phyloP scores from a whole-genome alignment of 1,140 invertebrate genomes.

The Drosophila albomicans region DNA sequence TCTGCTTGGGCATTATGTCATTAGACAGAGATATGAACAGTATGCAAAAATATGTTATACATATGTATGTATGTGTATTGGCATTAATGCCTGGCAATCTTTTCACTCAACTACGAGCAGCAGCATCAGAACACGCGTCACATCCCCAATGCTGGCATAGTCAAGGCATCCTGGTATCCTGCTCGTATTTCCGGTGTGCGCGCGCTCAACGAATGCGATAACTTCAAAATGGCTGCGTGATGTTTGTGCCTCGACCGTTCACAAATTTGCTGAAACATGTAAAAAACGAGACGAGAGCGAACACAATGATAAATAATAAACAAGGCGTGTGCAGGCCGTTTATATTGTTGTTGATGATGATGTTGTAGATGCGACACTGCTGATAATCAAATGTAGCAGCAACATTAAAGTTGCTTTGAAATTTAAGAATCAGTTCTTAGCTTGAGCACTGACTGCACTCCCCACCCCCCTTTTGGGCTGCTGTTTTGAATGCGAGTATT shows the following conservation, averaged over 20 bases:
- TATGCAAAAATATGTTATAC: slow-evolving; percentile 20
- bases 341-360: slow-evolving; percentile 71
- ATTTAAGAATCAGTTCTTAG: slow-evolving; percentile 20
- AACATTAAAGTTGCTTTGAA: slow-evolving; percentile 46
- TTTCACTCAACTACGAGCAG: slow-evolving; percentile 32
- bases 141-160: slow-evolving; percentile 4
- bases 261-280: slow-evolving; percentile 55
- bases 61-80: not conserved
- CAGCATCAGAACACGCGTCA: slow-evolving; percentile 52
- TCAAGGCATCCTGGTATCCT: slow-evolving; percentile 67
- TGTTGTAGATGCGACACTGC: slow-evolving; percentile 51
- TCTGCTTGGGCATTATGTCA: slow-evolving; percentile 60
- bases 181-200: slow-evolving; percentile 80
- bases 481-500: slow-evolving; percentile 11
- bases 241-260: slow-evolving; percentile 17
- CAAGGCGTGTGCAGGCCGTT: slow-evolving; percentile 84
- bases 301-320: slow-evolving; percentile 78
- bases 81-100: slow-evolving; percentile 45
- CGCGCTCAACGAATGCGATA: slow-evolving; percentile 72
- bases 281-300: slow-evolving; percentile 24
- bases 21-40: slow-evolving; percentile 53
- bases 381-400: slow-evolving; percentile 48
- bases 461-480: not conserved
- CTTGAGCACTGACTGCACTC: not conserved
- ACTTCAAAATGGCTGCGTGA: slow-evolving; percentile 73